phyloP scores from a whole-genome alignment of 2,113 vertebrate species.

The Kryptolebias marmoratus region DNA sequence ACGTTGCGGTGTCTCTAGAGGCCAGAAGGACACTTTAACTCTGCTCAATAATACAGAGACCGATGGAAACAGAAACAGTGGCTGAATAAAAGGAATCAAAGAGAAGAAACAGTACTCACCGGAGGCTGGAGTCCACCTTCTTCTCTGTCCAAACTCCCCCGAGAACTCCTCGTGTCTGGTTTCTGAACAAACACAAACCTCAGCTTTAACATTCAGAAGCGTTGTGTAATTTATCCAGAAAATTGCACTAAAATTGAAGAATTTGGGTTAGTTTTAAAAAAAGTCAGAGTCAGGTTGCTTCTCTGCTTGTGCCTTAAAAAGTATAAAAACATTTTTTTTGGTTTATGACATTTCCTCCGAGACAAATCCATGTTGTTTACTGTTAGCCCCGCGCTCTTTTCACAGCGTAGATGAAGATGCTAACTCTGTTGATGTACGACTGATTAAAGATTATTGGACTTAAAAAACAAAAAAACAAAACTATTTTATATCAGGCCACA shows the following conservation, averaged over 20 bases:
- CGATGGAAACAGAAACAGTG: neutral
- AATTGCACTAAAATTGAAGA: neutral
- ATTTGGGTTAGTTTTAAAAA: neutral
- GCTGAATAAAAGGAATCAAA: neutral
- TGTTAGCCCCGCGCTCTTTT: neutral
- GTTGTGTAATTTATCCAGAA: neutral
- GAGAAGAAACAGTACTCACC: constrained; percentile 79
- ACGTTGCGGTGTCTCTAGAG: neutral
- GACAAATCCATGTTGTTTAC: neutral
- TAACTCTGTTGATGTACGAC: no score
- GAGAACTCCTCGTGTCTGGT: constrained; percentile 92
- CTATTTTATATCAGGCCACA: neutral
- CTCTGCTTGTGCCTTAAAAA: neutral
- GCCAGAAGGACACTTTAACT: neutral
- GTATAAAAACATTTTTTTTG: neutral
- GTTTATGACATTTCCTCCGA: neutral
- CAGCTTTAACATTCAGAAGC: constrained; percentile 1
- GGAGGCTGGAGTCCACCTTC: constrained; percentile 88
- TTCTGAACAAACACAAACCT: constrained; percentile 82
- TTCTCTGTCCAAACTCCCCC: constrained; percentile 92
- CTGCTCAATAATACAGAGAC: neutral
- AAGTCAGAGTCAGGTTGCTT: neutral
- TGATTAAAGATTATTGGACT: neutral
- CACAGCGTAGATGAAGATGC: neutral
- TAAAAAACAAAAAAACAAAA: neutral